Base-by-base conservation (phyloP, 2,797 vertebrate genomes). In the Tapera naevia region DNA sequence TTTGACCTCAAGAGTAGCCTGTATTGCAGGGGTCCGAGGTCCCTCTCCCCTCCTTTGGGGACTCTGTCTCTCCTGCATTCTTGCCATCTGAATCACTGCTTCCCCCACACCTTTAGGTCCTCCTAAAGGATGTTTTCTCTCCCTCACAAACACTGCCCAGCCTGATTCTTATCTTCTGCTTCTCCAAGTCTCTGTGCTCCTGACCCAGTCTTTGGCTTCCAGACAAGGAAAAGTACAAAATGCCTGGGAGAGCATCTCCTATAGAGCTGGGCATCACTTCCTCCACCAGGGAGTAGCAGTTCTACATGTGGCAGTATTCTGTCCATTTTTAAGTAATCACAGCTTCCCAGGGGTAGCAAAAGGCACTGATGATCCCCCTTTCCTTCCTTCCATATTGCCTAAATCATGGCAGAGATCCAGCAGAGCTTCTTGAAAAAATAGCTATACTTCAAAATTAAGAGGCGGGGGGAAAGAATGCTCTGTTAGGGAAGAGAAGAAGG, bases 1-100 rank as follows among this genome's bases (percentile, higher is more conserved):
- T 86, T 56, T 71, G 71, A 75, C 13, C 17, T 41, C 3, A 1
- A 28, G 17, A 72, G 13, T 0, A 0, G 28, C 23, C 23, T 74
- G 15, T 48, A 37, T n/a, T 70, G 33, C 46, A 71, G 46, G 8
- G 4, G 28, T 61, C 58, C 10, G 35, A 43, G 17, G 50, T 37
- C 32, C n/a, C 72, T 56, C 37, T 56, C 15, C 8, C 9, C 10
- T 45, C 23, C 35, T 53, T 50, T 48, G 51, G 81, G 32, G 33
- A 35, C 28, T 25, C 23, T 19, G 9, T 80, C 32, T 43, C 28
- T 78, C n/a, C 60, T 62, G n/a, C 27, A 11, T 43, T 67, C 39
- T 73, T 10, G 4, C 33, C 23, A 25, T 61, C 56, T 46, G 30
- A 51, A 46, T 67, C 25, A 48, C 13, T 45, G 22, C 53, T 65